Conservation (phyloP, 1,140 invertebrate species). For the Phymorhynchus buccinoides region DNA sequence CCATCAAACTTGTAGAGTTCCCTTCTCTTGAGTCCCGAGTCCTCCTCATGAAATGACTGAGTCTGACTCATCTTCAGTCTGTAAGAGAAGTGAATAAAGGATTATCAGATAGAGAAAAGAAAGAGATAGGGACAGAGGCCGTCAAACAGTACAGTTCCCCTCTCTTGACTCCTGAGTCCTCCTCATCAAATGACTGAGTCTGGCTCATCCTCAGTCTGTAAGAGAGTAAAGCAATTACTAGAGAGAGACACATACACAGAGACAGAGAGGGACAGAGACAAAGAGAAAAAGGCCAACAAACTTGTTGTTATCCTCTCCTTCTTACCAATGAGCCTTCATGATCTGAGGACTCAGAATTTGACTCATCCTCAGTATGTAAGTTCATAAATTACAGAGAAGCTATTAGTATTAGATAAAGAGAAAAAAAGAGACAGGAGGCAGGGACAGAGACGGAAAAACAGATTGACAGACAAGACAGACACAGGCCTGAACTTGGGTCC, state of each 20-base stretch:
- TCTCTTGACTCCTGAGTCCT: slow-evolving; percentile 49
- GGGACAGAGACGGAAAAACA: slow-evolving; percentile 67
- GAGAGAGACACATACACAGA: too few species aligned
- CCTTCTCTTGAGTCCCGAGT: slow-evolving; percentile 48
- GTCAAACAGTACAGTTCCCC: slow-evolving; percentile 70
- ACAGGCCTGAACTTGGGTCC: too few species aligned
- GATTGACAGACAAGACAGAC: background rate
- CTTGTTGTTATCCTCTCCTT: slow-evolving; percentile 63
- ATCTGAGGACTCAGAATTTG: slow-evolving; percentile 55
- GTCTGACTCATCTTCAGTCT: slow-evolving; percentile 53
- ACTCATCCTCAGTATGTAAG: slow-evolving; percentile 51
- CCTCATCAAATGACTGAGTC: slow-evolving; percentile 57
- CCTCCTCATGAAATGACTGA: slow-evolving; percentile 57
- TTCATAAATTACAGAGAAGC: background rate
- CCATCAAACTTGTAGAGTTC: slow-evolving; percentile 71
- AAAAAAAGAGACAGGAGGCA: background rate
- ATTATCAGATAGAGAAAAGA: background rate
- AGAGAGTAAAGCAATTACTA: background rate
- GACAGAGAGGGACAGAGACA: too few species aligned
- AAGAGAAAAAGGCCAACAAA: slow-evolving; percentile 66
- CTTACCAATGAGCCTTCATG: slow-evolving; percentile 52
- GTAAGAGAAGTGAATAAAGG: background rate
- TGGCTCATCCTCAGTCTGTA: slow-evolving; percentile 52
- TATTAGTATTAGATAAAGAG: background rate
- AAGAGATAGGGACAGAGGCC: slow-evolving; percentile 52